Conservation (phyloP, 1,140 invertebrate genomes). For the Mya arenaria region DNA sequence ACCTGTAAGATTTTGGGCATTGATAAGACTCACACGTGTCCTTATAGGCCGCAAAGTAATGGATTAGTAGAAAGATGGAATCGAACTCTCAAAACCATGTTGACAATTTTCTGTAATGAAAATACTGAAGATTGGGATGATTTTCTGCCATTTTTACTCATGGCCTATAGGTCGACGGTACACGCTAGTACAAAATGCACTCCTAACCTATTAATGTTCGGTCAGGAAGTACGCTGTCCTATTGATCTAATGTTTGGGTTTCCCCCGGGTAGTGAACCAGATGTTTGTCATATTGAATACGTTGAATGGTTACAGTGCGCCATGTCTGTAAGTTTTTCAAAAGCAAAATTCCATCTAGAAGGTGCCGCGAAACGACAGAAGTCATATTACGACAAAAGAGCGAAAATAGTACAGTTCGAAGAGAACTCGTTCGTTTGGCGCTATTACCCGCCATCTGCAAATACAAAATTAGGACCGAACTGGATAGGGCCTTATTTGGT, state of each 20-base stretch:
- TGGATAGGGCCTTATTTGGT: too few relatives aligned
- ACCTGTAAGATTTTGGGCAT: slow-evolving; percentile 58
- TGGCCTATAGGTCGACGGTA: slow-evolving; percentile 50
- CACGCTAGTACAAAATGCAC: slow-evolving; percentile 57
- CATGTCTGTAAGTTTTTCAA: too few relatives aligned
- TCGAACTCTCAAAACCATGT: slow-evolving; percentile 47
- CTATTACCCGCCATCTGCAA: too few relatives aligned
- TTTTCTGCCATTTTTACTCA: slow-evolving; percentile 51
- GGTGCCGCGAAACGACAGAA: too few relatives aligned
- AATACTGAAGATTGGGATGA: slow-evolving; percentile 59
- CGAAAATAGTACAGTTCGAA: too few relatives aligned
- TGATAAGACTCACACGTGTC: slow-evolving; percentile 54
- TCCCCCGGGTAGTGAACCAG: neutral
- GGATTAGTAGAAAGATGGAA: slow-evolving; percentile 66
- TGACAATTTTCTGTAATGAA: slow-evolving; percentile 46
- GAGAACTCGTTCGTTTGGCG: too few relatives aligned
- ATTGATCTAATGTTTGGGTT: slow-evolving; percentile 32
- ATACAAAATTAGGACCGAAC: too few relatives aligned
- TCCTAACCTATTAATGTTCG: slow-evolving; percentile 45
- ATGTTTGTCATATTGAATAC: too few relatives aligned
- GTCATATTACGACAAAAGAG: too few relatives aligned
- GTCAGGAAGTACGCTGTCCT: neutral
- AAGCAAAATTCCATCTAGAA: too few relatives aligned
- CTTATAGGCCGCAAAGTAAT: slow-evolving; percentile 63
- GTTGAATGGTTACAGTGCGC: too few relatives aligned